phyloP scores from a whole-genome alignment of 2,797 vertebrate genomes.

The Balearica regulorum region DNA sequence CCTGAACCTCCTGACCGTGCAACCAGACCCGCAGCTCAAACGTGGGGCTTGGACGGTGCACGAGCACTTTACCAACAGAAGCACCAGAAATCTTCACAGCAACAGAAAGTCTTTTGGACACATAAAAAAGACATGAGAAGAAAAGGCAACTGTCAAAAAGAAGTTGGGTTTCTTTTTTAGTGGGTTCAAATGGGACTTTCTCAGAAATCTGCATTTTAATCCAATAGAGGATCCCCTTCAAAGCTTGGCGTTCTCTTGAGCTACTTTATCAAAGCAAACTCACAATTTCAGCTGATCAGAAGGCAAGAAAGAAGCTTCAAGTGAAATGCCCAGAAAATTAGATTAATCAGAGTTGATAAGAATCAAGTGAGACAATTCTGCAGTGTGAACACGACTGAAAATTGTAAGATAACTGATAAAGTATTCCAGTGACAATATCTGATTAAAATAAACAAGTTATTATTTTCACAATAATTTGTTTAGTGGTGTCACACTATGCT shows the following conservation, averaged over 20 bases:
- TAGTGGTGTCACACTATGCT: constrained; percentile 52
- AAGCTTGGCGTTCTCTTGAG: neutral
- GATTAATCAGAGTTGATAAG: constrained; percentile 58
- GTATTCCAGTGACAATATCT: constrained; percentile 52
- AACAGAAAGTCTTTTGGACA: neutral
- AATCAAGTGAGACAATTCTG: constrained; percentile 47
- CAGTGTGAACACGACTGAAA: neutral
- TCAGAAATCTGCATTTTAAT: neutral
- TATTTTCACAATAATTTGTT: constrained; percentile 71
- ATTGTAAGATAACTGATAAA: constrained; percentile 32
- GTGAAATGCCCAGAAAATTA: constrained; percentile 43
- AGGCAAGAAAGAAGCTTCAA: neutral
- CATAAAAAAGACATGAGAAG: neutral
- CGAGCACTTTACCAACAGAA: neutral
- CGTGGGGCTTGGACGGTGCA: neutral
- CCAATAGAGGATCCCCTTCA: neutral
- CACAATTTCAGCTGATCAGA: neutral
- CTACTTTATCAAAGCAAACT: neutral
- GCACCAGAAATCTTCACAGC: neutral
- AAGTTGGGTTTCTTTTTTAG: neutral
- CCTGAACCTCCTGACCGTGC: neutral
- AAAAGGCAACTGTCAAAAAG: neutral
- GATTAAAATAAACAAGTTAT: constrained; percentile 72
- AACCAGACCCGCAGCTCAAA: neutral
- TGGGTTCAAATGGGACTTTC: neutral